Evolutionary conservation across 2,888 invertebrate species (phyloP), one percentile per base, ranked within the genome.

Genomic region (Sminthurinus aureus): DNA sequence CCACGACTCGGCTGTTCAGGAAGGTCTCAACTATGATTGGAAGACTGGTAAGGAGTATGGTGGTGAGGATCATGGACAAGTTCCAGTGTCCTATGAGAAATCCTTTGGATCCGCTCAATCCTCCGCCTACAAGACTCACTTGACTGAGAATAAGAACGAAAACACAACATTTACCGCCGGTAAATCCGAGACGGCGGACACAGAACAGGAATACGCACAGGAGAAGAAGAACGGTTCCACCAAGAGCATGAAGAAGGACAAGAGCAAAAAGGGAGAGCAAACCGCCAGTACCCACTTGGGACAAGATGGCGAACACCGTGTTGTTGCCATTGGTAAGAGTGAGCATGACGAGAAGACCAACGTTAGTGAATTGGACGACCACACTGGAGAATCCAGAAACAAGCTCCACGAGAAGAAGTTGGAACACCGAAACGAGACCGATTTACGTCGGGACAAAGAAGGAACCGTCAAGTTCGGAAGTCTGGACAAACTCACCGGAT

Each of bases 201-300:
- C 26, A 8, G 38, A 79, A 13, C 67, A 79, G 12, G 24, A 66
- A 24, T 79, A 38, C 38, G 67, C 66, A 12, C 24, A 13, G 13
- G 79, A 79, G 18, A 26, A 67, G 18, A 58, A 64, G 18, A 18
- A 64, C 11, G 79, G 67, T 0, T 11, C 66, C 8, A 38, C 11
- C 2, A 79, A 79, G 50, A 6, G 15, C 6, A 67, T 79, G 79
- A 26, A 79, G n/a, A 79, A 79, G 50, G 67, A 66, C 12, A 66
- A 67, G n/a, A n/a, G n/a, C 11, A 67, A 67, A 24, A 79, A 67
- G 24, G 22, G 12, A 18, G 38, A 24, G 0, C 18, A 26, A n/a
- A 67, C 13, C 0, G 79, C 38, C 12, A 15, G 38, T 1, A 22
- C 38, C 12, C 79, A 67, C 22, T 38, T 18, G 18, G 66, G 18